A percentile compares a stretch with the other conserved stretches of the same genome.
Conservation (phyloP, 2,113 vertebrate genomes). For the Holacanthus passer region DNA sequence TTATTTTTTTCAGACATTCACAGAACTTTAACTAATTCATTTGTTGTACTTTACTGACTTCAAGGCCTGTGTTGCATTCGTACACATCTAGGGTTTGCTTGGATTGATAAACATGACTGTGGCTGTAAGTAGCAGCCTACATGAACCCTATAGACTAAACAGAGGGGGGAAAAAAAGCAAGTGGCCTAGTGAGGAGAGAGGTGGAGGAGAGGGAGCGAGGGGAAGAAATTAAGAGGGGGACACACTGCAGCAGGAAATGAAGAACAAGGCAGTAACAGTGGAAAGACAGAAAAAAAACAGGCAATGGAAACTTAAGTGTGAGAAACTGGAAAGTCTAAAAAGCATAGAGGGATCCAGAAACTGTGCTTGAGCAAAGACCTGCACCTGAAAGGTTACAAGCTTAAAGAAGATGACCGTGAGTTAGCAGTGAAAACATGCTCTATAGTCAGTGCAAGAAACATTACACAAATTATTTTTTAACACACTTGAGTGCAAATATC, state of each 20-base stretch:
- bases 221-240: slow-evolving; percentile 51
- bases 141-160: slow-evolving; percentile 53
- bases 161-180: slow-evolving; percentile 24
- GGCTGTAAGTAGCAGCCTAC: slow-evolving; percentile 25
- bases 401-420: too few relatives aligned
- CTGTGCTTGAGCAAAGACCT: neutral
- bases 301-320: slow-evolving; percentile 44
- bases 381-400: slow-evolving; percentile 34
- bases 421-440: slow-evolving; percentile 25
- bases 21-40: neutral
- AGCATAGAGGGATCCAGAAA: slow-evolving; percentile 6
- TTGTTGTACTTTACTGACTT: neutral
- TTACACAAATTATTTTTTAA: too few relatives aligned
- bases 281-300: slow-evolving; percentile 37
- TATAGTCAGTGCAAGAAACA: neutral
- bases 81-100: neutral
- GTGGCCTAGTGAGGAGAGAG: slow-evolving; percentile 9
- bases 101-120: slow-evolving; percentile 17
- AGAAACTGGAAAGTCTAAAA: slow-evolving; percentile 44
- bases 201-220: slow-evolving; percentile 11
- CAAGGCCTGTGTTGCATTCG: neutral
- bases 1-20: neutral
- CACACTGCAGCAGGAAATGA: slow-evolving; percentile 63
- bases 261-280: slow-evolving; percentile 55
- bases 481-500: too few relatives aligned